Conservation (phyloP, 2,113 vertebrate genomes). For the Pomatostomus ruficeps region DNA sequence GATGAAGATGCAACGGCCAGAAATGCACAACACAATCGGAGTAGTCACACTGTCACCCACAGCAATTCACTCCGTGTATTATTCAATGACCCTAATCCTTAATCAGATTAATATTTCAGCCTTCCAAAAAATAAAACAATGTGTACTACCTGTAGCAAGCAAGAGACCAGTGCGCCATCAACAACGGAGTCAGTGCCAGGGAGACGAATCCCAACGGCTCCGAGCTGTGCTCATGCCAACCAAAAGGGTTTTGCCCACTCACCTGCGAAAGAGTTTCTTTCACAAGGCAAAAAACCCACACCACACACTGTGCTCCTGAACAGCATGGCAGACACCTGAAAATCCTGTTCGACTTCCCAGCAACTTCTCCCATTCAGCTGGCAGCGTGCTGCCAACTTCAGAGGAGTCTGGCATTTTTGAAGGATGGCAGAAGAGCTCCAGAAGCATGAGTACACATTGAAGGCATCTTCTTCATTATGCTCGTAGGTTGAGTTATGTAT, state of each 20-base stretch:
- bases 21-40: accelerated
- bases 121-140: neutral
- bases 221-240: neutral
- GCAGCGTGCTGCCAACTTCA: neutral
- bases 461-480: neutral
- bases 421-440: neutral
- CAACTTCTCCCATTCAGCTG: neutral
- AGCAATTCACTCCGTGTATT: neutral
- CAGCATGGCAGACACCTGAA: neutral
- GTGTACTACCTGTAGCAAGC: neutral
- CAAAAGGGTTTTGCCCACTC: neutral
- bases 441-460: neutral
- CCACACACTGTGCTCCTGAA: neutral
- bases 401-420: neutral
- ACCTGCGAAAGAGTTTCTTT: neutral
- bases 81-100: neutral
- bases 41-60: neutral
- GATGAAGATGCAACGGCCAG: neutral
- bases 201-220: accelerated
- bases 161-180: neutral
- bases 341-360: neutral
- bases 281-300: neutral
- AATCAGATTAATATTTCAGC: neutral
- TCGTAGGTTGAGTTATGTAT: neutral
- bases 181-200: accelerated